Conservation (phyloP, 2,888 invertebrate species). For the Acrocyrtus sp. region DNA sequence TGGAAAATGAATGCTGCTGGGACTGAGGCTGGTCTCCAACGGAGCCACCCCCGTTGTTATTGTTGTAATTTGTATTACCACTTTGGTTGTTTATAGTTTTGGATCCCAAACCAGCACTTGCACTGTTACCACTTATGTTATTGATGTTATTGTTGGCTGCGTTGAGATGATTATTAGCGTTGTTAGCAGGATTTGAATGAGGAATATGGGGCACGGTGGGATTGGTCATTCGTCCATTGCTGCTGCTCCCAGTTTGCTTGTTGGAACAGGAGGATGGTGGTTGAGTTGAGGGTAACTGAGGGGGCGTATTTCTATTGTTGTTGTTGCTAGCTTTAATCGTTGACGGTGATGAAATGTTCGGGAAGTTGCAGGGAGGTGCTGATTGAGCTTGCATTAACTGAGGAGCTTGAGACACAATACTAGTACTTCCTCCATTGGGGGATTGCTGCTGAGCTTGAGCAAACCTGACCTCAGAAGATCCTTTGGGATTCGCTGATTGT, state of each 20-base stretch:
- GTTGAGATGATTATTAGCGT: slow-evolving; percentile 34
- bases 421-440: slow-evolving; percentile 33
- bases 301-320: slow-evolving; percentile 44
- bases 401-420: slow-evolving; percentile 22
- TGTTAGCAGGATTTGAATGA: slow-evolving; percentile 27
- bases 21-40: slow-evolving; percentile 7
- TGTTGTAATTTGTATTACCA: slow-evolving; percentile 18
- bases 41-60: slow-evolving; percentile 29
- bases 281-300: slow-evolving; percentile 54
- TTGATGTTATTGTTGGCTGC: slow-evolving; percentile 37
- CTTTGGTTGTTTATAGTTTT: slow-evolving; percentile 29
- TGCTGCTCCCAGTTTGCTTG: slow-evolving; percentile 41
- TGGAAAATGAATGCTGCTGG: slow-evolving; percentile 20
- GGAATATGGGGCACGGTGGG: slow-evolving; percentile 32
- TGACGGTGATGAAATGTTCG: slow-evolving; percentile 29
- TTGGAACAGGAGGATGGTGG: slow-evolving; percentile 49
- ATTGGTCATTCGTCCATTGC: slow-evolving; percentile 30
- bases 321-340: too few relatives aligned
- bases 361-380: slow-evolving; percentile 20
- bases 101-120: slow-evolving; percentile 29
- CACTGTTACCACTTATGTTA: slow-evolving; percentile 29
- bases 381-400: slow-evolving; percentile 48
- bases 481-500: slow-evolving; percentile 47
- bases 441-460: slow-evolving; percentile 50
- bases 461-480: slow-evolving; percentile 39